A percentile compares a stretch with the other conserved stretches of the same genome.
These are phyloP conservation scores for Mellilla xanthometata DNA, from an alignment of 2,888 invertebrate species.

Conservation along the genomic window DNA sequence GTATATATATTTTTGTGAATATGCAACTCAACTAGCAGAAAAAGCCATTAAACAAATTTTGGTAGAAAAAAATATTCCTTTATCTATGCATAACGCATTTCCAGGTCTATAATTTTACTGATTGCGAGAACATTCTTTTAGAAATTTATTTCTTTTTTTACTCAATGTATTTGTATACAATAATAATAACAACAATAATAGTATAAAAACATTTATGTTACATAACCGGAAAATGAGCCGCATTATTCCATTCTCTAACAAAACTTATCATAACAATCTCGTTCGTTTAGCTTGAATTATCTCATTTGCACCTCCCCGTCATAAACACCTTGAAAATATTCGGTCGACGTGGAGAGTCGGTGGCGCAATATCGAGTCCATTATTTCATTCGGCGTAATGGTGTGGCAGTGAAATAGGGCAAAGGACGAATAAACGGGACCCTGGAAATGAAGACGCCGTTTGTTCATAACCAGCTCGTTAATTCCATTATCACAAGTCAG, in stretches of 20 bases:
- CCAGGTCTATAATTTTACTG: too few relatives aligned
- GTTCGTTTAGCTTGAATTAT: slow-evolving; percentile 33
- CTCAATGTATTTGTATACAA: too few relatives aligned
- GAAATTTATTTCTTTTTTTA: too few relatives aligned
- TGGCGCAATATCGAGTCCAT: slow-evolving; percentile 65
- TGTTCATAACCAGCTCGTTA: slow-evolving; percentile 82
- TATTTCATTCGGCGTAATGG: slow-evolving; percentile 77
- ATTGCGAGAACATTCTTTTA: too few relatives aligned
- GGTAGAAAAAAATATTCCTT: too few relatives aligned
- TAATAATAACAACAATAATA: too few relatives aligned
- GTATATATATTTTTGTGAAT: too few relatives aligned
- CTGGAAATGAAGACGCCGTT: slow-evolving; percentile 80
- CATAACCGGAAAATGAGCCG: slow-evolving; percentile 40
- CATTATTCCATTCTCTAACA: slow-evolving; percentile 9
- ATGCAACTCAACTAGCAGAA: too few relatives aligned
- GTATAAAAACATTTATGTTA: slow-evolving; percentile 64
- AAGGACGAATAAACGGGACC: slow-evolving; percentile 69
- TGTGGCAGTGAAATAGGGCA: slow-evolving; percentile 77
- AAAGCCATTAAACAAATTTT: too few relatives aligned
- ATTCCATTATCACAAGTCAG: slow-evolving; percentile 80
- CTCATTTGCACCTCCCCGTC: slow-evolving; percentile 46
- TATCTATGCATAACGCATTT: too few relatives aligned
- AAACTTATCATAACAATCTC: slow-evolving; percentile 32
- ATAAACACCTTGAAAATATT: slow-evolving; percentile 64
- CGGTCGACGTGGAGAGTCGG: slow-evolving; percentile 57